Evolutionary conservation across 2,797 vertebrate species (phyloP).

Genomic region (Crypturellus tataupa): DNA sequence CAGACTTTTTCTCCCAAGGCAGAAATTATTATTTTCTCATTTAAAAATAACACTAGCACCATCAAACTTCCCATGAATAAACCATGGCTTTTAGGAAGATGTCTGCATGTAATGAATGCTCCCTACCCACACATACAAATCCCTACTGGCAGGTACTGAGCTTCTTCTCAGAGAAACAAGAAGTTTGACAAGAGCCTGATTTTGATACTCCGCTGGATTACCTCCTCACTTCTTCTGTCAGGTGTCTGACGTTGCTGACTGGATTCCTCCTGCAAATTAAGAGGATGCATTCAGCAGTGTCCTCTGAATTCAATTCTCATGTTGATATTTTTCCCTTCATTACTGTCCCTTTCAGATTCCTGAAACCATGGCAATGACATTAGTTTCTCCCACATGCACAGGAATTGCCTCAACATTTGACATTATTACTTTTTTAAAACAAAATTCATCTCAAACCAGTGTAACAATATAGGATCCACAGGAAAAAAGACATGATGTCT

Average conservation of each 20-base stretch:
- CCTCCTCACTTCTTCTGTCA: background rate
- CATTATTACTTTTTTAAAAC: background rate
- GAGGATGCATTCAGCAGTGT: fast-evolving
- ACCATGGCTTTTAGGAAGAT: background rate
- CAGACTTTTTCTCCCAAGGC: background rate
- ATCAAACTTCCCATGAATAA: background rate
- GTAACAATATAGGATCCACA: background rate
- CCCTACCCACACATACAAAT: background rate
- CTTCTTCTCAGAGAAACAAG: background rate
- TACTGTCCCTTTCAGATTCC: background rate
- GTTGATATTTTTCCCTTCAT: background rate
- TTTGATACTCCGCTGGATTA: background rate
- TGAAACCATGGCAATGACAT: background rate
- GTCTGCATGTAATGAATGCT: background rate
- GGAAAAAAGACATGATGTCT: background rate
- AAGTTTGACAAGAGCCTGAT: background rate
- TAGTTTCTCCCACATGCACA: background rate
- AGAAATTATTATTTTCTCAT: background rate
- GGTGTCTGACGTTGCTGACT: background rate
- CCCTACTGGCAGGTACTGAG: background rate
- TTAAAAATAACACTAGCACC: background rate
- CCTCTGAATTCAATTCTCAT: background rate
- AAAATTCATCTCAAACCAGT: background rate
- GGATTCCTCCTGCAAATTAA: background rate
- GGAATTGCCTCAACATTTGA: background rate